A percentile compares a stretch with the other conserved stretches of the same genome.
phyloP scores from a whole-genome alignment of 2,797 vertebrate genomes.

The Hirundo rustica region DNA sequence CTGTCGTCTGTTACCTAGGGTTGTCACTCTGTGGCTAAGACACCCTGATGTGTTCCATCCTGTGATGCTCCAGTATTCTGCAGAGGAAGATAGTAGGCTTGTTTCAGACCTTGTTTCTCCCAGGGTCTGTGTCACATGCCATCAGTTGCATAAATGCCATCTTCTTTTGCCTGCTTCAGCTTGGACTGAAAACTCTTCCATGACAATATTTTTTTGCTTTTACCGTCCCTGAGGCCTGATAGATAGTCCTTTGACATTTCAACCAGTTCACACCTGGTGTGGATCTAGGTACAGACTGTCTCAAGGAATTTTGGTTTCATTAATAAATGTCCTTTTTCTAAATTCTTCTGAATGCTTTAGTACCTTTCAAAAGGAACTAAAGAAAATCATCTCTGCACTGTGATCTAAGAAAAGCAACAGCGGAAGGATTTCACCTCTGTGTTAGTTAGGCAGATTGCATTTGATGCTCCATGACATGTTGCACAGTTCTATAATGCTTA shows the following conservation, averaged over 20 bases:
- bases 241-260: neutral
- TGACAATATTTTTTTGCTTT: neutral
- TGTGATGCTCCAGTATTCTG: neutral
- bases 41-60: neutral
- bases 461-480: accelerated
- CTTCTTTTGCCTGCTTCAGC: neutral
- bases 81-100: neutral
- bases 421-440: neutral
- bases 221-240: neutral
- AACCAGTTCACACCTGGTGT: neutral
- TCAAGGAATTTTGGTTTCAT: neutral
- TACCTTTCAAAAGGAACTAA: neutral
- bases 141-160: neutral
- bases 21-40: neutral
- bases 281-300: neutral
- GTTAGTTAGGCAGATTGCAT: neutral
- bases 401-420: neutral
- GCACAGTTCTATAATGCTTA: accelerated
- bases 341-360: neutral
- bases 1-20: neutral
- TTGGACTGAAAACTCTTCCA: neutral
- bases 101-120: neutral
- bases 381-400: neutral
- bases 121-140: neutral
- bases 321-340: neutral